Conservation (phyloP, 2,113 vertebrate species). For the Bubo bubo region DNA sequence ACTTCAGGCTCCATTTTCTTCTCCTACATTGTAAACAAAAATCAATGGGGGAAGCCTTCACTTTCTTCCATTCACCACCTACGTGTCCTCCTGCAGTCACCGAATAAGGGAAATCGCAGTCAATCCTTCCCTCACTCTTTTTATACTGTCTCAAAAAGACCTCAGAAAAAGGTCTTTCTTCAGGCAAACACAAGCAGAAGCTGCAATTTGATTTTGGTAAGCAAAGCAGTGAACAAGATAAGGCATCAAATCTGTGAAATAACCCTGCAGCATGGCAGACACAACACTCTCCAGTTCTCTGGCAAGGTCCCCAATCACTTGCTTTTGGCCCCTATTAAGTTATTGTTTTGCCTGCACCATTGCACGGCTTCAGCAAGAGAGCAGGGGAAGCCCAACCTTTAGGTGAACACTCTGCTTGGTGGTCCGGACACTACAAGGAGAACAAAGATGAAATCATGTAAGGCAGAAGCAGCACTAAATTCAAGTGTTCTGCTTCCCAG, state of each 20-base stretch:
- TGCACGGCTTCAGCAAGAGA: not conserved
- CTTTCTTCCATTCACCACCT: not conserved
- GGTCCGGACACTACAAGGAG: not conserved
- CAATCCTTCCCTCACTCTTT: not conserved
- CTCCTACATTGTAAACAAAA: not conserved
- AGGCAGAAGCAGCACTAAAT: not conserved
- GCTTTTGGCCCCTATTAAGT: not conserved
- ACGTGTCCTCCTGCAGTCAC: fast-evolving
- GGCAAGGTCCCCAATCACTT: fast-evolving
- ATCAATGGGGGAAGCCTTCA: not conserved
- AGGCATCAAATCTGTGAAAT: not conserved
- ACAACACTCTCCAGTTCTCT: not conserved
- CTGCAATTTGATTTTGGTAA: not conserved
- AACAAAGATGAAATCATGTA: fast-evolving
- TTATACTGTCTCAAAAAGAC: not conserved
- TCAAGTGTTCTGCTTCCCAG: not conserved
- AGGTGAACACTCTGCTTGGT: fast-evolving
- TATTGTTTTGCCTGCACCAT: not conserved
- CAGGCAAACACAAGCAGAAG: not conserved
- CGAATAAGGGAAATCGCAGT: not conserved
- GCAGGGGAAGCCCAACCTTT: not conserved
- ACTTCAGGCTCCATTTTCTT: not conserved
- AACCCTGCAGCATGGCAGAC: fast-evolving
- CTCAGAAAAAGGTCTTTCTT: not conserved
- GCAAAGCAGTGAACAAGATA: not conserved